Conservation (phyloP, 2,797 vertebrate genomes). For the Brachyalestes nurse region DNA sequence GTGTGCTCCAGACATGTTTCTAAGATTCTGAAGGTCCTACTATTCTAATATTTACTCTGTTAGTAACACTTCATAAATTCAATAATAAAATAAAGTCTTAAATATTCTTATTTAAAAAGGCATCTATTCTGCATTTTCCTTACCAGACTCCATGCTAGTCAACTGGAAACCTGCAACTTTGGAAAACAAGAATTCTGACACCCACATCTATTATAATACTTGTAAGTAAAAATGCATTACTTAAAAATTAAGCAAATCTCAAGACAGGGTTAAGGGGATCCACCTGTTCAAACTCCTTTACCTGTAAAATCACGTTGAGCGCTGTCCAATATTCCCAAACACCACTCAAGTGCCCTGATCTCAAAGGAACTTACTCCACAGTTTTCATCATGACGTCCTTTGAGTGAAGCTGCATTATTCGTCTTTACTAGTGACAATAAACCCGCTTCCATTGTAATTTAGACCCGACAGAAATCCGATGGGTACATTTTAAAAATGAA, state of each 20-base stretch:
- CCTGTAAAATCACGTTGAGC: neutral
- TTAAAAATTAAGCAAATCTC: neutral
- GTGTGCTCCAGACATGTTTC: too few species aligned
- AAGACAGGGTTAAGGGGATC: neutral
- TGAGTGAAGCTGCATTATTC: neutral
- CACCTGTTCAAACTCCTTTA: neutral
- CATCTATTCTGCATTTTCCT: constrained; percentile 40
- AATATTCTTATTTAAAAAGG: too few species aligned
- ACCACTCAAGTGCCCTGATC: neutral
- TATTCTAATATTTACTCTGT: too few species aligned
- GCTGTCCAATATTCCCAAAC: neutral
- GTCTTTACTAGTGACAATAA: neutral
- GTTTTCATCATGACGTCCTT: neutral
- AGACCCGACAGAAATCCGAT: too few species aligned
- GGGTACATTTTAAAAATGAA: too few species aligned
- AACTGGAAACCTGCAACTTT: constrained; percentile 66
- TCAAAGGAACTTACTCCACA: too few species aligned
- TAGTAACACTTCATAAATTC: too few species aligned
- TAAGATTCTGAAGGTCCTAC: neutral
- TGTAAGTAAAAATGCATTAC: constrained; percentile 56
- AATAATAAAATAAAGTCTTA: too few species aligned
- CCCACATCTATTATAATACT: constrained; percentile 85
- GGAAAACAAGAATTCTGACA: constrained; percentile 75
- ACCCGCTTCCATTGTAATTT: neutral
- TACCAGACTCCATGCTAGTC: constrained; percentile 85